A percentile compares a stretch with the other conserved stretches of the same genome.
phyloP scores from a whole-genome alignment of 2,888 invertebrate species.

The Cosmia pyralina region DNA sequence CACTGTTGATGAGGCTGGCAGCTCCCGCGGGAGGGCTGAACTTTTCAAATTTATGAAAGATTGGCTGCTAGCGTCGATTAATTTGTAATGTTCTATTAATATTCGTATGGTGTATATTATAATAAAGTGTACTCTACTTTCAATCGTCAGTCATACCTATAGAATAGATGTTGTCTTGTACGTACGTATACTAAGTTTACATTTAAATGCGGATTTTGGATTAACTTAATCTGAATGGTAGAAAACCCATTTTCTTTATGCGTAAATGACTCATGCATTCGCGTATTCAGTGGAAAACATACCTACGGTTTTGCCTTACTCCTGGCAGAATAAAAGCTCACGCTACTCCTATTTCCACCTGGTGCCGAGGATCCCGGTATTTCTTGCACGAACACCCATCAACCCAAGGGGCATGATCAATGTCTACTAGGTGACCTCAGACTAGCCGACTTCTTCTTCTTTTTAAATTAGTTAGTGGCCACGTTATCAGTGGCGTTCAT shows the following conservation, averaged over 20 bases:
- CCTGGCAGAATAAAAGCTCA: not conserved
- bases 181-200: too few relatives aligned
- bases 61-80: conserved; percentile 18
- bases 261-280: not conserved
- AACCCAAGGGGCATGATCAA: not conserved
- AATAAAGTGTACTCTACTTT: not conserved
- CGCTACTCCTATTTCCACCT: not conserved
- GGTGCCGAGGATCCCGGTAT: not conserved
- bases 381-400: not conserved
- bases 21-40: conserved; percentile 24
- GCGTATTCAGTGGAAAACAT: too few relatives aligned
- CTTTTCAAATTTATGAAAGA: conserved; percentile 1
- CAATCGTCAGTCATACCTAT: not conserved
- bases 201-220: not conserved
- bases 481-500: not conserved
- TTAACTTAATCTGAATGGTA: too few relatives aligned
- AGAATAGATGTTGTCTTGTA: too few relatives aligned
- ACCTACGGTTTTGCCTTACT: not conserved
- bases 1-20: conserved; percentile 15
- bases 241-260: not conserved
- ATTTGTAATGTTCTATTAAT: conserved; percentile 29
- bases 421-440: not conserved
- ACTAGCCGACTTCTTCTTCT: not conserved
- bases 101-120: not conserved
- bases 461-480: not conserved